Base-by-base conservation (phyloP, 2,797 vertebrate species). In the Myripristis jacobus region DNA sequence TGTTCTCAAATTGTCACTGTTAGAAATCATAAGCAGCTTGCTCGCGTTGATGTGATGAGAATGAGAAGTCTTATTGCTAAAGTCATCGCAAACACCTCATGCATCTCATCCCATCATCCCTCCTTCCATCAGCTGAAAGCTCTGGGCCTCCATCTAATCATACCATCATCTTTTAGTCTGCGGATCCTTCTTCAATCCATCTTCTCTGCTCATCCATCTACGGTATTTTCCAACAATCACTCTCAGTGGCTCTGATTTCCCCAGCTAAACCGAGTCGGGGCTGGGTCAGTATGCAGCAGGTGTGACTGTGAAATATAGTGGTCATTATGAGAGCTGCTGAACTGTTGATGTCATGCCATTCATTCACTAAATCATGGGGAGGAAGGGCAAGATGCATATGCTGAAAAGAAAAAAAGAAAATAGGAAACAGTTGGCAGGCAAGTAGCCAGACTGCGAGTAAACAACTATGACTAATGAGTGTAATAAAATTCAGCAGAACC, bases 221-320 rank as follows among this genome's bases (percentile, higher is more conserved):
- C 5, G 8, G 29, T 31, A 31, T 52, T 15, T 52, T 27, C 12
- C 4, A 53, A n/a, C n/a, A 41, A 41, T 5, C 16, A 18, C 11
- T 73, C 48, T 59, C 48, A 81, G 69, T 64, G 1, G 21, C 24
- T 53, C 21, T 56, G 72, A 63, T 59, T 44, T 63, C 50, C n/a
- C 29, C n/a, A 55, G 41, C 41, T 47, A 61, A 55, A 53, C 68
- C 43, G 53, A 74, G 66, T 73, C 79, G 64, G 25, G 27, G 64
- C 38, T 3, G 3, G 77, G 73, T 70, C 76, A 87, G 75, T 29
- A 36, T 81, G 68, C 75, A 72, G 66, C 68, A 72, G 60, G 65
- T 75, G 56, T 70, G 80, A 64, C 70, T 54, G 18, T 81, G 68
- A 84, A 65, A 71, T 63, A 85, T 74, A 19, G 55, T 7, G 8